Conservation (phyloP, 2,888 invertebrate genomes). For the Dicranocentrus wangi region DNA sequence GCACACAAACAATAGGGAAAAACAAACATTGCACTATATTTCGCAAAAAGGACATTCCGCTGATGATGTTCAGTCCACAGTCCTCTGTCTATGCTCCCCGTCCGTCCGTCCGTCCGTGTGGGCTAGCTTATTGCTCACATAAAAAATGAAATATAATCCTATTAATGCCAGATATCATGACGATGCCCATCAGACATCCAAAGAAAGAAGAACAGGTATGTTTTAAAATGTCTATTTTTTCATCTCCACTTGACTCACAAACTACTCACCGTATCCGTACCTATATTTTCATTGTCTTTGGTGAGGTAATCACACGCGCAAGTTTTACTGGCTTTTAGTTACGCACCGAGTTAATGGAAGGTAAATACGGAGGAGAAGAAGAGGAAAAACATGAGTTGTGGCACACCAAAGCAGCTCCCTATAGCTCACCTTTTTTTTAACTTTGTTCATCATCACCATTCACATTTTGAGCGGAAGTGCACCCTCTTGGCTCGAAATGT, state of each 20-base stretch:
- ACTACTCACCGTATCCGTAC: neutral
- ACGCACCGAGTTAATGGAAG: conserved; percentile 62
- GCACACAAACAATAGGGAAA: conserved; percentile 41
- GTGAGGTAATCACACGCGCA: neutral
- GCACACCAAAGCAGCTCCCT: neutral
- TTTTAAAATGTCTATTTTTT: neutral
- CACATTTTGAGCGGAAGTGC: conserved; percentile 56
- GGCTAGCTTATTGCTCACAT: too few species aligned
- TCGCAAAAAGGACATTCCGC: neutral
- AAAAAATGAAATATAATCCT: conserved; percentile 28
- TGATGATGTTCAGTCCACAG: neutral
- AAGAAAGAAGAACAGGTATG: neutral
- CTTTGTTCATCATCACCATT: conserved; percentile 50
- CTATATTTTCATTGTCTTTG: conserved; percentile 13
- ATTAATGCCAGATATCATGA: conserved; percentile 29
- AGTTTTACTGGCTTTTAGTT: conserved; percentile 60
- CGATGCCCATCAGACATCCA: neutral
- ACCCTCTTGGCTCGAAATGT: conserved; percentile 56
- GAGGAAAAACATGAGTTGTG: conserved; percentile 2
- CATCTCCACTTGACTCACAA: neutral
- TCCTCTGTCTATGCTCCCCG: neutral
- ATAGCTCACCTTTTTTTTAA: neutral
- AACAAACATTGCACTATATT: conserved; percentile 40
- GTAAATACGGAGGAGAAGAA: conserved; percentile 49
- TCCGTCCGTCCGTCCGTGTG: conserved; percentile 10